Base-by-base conservation (phyloP, 2,113 vertebrate genomes). In the Triplophysa rosa region DNA sequence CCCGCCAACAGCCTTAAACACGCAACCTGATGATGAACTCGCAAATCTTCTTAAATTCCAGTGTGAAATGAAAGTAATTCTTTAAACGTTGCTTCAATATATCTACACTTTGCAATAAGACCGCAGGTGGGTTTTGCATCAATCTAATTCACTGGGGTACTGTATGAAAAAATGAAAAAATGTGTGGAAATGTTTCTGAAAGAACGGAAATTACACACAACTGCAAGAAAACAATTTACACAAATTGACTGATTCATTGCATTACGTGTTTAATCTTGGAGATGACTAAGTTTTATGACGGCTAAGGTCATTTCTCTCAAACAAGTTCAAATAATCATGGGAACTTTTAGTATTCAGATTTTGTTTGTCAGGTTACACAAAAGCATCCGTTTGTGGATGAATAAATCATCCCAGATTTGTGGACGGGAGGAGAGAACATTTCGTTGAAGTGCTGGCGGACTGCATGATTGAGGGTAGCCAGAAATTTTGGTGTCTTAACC, bases 1-100 rank as follows among this genome's bases (percentile, higher is more conserved):
- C 66, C 56, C 19, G 40, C 61, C 0, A 62, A 19, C 17, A 59
- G 62, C 33, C 33, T 45, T 59, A 47, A 61, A 66, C 17, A n/a
- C 24, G 10, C 14, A 65, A 42, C 33, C 64, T 62, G 58, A 24
- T n/a, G 21, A 64, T 66, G 54, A 68, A 78, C 81, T 68, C 63
- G 49, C 49, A 68, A 56, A 67, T 79, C 62, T 21, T 42, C 73
- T 66, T 16, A 56, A 47, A 54, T 16, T 59, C 40, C 62, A 61
- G 23, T 73, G 49, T 72, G 29, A 5, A 29, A 67, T 16, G 9
- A 24, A 58, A 80, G 45, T 45, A 65, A 37, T 37, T 29, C 29
- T 29, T 29, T 29, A 29, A 29, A 29, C 6, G 7, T 37, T 8
- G 33, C 33, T 37, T 37, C 33, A 7, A 7, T 37, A 37, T 37